These are phyloP conservation scores for Quadroppia sp. DNA, from an alignment of 2,888 invertebrate genomes.

Conservation along the genomic window DNA sequence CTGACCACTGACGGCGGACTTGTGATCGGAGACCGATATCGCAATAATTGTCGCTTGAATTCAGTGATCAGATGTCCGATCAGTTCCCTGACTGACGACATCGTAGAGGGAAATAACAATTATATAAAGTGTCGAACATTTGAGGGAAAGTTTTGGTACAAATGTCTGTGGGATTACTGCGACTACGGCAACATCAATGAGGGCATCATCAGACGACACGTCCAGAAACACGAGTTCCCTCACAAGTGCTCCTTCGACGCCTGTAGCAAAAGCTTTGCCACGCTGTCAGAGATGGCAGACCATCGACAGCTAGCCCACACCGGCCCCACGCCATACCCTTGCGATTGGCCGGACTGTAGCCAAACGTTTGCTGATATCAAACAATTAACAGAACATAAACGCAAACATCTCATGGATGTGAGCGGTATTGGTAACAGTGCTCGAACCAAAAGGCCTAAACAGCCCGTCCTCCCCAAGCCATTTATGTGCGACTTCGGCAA, in stretches of 20 bases:
- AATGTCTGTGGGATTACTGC: conserved; percentile 35
- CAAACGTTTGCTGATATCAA: background rate
- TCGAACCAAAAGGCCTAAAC: background rate
- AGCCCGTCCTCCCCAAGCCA: background rate
- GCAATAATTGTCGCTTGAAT: background rate
- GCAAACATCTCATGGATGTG: background rate
- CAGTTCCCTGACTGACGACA: conserved; percentile 10
- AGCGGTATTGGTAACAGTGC: too few species aligned
- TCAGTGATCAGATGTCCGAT: conserved; percentile 26
- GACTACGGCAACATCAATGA: conserved; percentile 30
- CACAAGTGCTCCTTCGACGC: conserved; percentile 27
- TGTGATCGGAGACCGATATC: background rate
- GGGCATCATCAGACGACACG: conserved; percentile 23
- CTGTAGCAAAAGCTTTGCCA: conserved; percentile 24
- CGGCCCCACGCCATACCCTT: background rate
- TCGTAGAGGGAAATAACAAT: conserved; percentile 21
- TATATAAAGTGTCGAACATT: conserved; percentile 20
- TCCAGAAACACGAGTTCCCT: conserved; percentile 23
- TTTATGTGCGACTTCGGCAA: conserved; percentile 17
- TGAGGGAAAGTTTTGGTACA: conserved; percentile 32
- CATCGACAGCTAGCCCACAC: background rate
- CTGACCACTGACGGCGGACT: background rate
- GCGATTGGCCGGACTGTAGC: conserved; percentile 18
- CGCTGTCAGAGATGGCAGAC: conserved; percentile 9
- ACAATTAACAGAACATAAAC: conserved; percentile 1